Conservation (phyloP, 2,797 vertebrate species). For the Dipus sagitta region DNA sequence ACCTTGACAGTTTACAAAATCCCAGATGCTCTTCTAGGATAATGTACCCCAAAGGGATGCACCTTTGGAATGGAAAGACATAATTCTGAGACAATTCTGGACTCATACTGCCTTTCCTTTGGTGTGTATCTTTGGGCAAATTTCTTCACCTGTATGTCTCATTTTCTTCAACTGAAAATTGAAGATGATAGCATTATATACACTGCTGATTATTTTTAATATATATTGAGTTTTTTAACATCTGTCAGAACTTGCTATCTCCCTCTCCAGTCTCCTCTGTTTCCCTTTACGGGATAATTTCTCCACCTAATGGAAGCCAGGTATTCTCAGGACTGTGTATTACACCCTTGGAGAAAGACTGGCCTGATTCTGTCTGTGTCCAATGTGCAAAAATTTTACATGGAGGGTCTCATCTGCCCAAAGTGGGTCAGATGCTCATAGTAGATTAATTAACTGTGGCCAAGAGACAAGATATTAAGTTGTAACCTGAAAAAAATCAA, state of each 20-base stretch:
- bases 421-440: neutral
- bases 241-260: neutral
- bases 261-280: neutral
- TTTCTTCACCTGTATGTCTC: neutral
- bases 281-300: neutral
- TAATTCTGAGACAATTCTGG: neutral
- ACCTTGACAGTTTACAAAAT: neutral
- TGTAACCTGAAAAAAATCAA: neutral
- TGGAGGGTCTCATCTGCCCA: neutral
- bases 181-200: neutral
- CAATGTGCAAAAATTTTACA: neutral
- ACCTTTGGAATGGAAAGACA: neutral
- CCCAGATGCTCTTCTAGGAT: neutral
- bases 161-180: conserved; percentile 34
- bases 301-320: neutral
- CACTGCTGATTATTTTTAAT: neutral
- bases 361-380: neutral
- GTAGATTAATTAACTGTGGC: neutral
- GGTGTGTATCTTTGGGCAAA: neutral
- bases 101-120: neutral
- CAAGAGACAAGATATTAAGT: neutral
- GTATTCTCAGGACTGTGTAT: neutral
- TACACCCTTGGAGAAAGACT: neutral
- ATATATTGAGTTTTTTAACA: neutral
- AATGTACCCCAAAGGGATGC: neutral